Percentiles rank a stretch among this genome's conserved stretches.
These are phyloP conservation scores for Shargacucullia verbasci DNA, from an alignment of 2,888 invertebrate species.

Conservation along the genomic window DNA sequence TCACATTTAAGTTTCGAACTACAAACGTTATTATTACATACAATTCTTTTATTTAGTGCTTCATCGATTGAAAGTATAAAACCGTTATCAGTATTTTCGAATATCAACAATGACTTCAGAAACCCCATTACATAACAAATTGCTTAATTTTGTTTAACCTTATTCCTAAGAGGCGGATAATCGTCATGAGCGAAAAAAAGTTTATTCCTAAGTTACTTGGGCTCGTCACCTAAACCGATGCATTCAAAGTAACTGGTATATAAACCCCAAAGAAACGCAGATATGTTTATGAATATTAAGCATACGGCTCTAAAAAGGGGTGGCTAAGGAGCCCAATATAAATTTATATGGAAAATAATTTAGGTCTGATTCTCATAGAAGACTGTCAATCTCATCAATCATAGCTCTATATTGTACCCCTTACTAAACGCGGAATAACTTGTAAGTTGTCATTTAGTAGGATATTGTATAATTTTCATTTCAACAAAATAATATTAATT, in stretches of 20 bases:
- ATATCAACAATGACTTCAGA: slow-evolving; percentile 50
- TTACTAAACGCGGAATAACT: too few relatives aligned
- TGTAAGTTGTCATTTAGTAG: too few relatives aligned
- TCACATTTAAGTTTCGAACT: slow-evolving; percentile 46
- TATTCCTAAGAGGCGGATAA: slow-evolving; percentile 84
- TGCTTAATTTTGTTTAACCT: slow-evolving; percentile 73
- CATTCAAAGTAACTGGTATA: slow-evolving; percentile 49
- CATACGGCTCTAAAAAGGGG: slow-evolving; percentile 19
- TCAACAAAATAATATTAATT: too few relatives aligned
- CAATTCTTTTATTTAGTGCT: slow-evolving; percentile 39
- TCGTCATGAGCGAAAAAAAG: slow-evolving; percentile 78
- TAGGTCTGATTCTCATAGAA: background rate
- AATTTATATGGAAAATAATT: slow-evolving; percentile 6
- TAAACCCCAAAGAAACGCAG: slow-evolving; percentile 48
- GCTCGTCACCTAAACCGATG: slow-evolving; percentile 35
- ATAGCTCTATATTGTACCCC: background rate
- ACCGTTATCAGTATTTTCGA: slow-evolving; percentile 42
- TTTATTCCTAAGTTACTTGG: slow-evolving; percentile 53
- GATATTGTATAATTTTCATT: too few relatives aligned
- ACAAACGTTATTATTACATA: slow-evolving; percentile 35
- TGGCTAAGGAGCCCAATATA: slow-evolving; percentile 13
- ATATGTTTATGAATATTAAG: slow-evolving; percentile 48
- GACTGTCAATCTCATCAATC: slow-evolving; percentile 2
- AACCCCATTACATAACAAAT: slow-evolving; percentile 55
- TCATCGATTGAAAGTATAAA: slow-evolving; percentile 46